Evolutionary conservation across 2,888 invertebrate species (phyloP).

Genomic region (Noctua comes): DNA sequence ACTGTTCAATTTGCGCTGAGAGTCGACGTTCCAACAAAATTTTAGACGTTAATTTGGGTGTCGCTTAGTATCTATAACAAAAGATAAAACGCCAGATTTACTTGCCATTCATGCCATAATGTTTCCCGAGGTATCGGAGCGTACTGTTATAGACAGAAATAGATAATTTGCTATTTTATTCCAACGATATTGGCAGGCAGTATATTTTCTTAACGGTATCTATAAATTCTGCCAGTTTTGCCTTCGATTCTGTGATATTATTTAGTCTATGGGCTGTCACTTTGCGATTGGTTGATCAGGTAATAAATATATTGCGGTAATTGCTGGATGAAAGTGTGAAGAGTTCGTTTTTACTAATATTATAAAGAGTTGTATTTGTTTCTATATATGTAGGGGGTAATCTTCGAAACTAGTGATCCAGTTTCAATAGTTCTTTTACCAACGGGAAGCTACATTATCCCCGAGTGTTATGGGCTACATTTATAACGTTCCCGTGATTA

Average conservation of each 20-base stretch:
- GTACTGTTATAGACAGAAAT: constrained; percentile 50
- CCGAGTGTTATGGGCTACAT: too few relatives aligned
- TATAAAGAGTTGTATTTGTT: too few relatives aligned
- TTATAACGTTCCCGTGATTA: too few relatives aligned
- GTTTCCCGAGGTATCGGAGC: constrained; percentile 29
- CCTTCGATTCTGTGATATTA: constrained; percentile 36
- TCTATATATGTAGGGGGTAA: too few relatives aligned
- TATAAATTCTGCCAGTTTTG: constrained; percentile 33
- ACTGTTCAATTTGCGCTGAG: neutral
- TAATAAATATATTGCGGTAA: neutral
- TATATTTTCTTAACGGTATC: constrained; percentile 54
- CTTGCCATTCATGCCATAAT: constrained; percentile 33
- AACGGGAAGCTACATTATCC: too few relatives aligned
- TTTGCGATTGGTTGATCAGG: neutral
- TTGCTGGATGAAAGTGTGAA: too few relatives aligned
- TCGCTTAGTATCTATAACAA: constrained; percentile 26
- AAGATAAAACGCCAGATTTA: constrained; percentile 54
- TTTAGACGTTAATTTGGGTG: neutral
- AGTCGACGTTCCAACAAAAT: neutral
- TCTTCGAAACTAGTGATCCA: too few relatives aligned
- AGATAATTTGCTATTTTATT: constrained; percentile 61
- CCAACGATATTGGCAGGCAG: constrained; percentile 54
- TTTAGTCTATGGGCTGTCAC: constrained; percentile 14
- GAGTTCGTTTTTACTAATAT: too few relatives aligned
- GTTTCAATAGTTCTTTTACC: too few relatives aligned